A percentile compares a stretch with the other conserved stretches of the same genome.
Conservation (phyloP, 2,888 invertebrate genomes). For the Omphaloscelis lunosa region DNA sequence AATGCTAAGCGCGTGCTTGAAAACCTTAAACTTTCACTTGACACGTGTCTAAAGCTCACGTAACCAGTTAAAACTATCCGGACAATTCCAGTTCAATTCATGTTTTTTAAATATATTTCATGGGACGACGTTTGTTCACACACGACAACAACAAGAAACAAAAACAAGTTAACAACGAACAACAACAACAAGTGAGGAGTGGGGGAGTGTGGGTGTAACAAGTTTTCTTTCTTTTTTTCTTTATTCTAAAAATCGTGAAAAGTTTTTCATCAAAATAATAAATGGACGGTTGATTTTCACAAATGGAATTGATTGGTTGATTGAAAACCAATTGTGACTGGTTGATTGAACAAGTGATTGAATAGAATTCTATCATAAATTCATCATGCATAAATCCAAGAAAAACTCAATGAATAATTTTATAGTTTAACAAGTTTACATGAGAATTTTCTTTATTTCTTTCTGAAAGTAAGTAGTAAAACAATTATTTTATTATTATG, state of each 20-base stretch:
- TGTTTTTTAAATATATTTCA: slow-evolving; percentile 24
- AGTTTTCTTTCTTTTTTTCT: no score
- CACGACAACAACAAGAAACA: no score
- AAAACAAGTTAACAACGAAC: no score
- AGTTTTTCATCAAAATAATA: slow-evolving; percentile 1
- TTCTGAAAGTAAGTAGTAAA: no score
- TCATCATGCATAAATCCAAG: no score
- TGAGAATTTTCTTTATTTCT: no score
- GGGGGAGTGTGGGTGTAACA: no score
- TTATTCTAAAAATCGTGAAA: background rate
- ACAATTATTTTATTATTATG: no score
- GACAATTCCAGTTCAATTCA: background rate
- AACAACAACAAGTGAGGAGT: no score
- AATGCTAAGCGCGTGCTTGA: slow-evolving; percentile 10
- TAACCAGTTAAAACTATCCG: slow-evolving; percentile 3
- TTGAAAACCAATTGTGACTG: background rate
- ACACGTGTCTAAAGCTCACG: background rate
- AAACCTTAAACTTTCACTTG: background rate
- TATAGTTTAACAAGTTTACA: background rate
- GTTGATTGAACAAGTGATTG: slow-evolving; percentile 12
- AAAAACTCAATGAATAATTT: background rate
- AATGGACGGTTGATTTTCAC: background rate
- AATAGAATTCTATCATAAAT: background rate
- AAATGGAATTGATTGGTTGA: slow-evolving; percentile 19
- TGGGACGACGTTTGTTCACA: no score